Evolutionary conservation across 2,888 invertebrate species (phyloP), one percentile per base, ranked within the genome.

Genomic region (Lottia gigantea): DNA sequence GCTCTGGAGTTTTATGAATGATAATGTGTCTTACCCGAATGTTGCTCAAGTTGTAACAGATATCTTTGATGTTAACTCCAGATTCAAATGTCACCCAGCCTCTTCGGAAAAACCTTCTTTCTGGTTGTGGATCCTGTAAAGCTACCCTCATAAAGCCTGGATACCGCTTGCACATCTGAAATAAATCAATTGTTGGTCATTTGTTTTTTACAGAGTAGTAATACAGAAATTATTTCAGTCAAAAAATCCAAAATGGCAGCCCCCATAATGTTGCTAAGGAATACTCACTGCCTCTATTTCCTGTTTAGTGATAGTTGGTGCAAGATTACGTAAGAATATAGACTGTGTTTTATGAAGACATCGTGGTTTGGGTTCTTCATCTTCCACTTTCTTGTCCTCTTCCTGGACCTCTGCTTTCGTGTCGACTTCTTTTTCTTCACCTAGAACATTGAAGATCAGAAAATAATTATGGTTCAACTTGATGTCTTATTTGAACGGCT

Each of bases 71-170:
- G 89, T 98, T 98, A 64, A 98, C 97, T 85, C 96, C 95, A 25
- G 97, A 92, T 78, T 95, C 94, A 90, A 98, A 98, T 0, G 98
- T 98, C 47, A 98, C 97, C 98, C 98, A 99, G 61, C 98, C 99
- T 66, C 98, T 92, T 16, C 99, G 93, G 89, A 95, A 95, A 94
- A 98, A 99, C 62, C 96, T 92, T 26, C 98, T 92, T 86, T 99
- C 99, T 0, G 97, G 95, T 84, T 97, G 92, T 0, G 99, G 98
- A 90, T 99, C 99, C 0, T 98, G 97, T 70, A 99, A 92, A 0
- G 98, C 97, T 15, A 98, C 96, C 67, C 99, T 92, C 72, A 98
- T 90, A 88, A 96, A 99, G 0, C 98, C 99, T 94, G 94, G 87
- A 71, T 87, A 88, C n/a, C 84, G 77, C 85, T 94, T 94, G 88